A percentile compares a stretch with the other conserved stretches of the same genome.
Conservation (phyloP, 2,888 invertebrate genomes). For the Tolmerus cingulatus region DNA sequence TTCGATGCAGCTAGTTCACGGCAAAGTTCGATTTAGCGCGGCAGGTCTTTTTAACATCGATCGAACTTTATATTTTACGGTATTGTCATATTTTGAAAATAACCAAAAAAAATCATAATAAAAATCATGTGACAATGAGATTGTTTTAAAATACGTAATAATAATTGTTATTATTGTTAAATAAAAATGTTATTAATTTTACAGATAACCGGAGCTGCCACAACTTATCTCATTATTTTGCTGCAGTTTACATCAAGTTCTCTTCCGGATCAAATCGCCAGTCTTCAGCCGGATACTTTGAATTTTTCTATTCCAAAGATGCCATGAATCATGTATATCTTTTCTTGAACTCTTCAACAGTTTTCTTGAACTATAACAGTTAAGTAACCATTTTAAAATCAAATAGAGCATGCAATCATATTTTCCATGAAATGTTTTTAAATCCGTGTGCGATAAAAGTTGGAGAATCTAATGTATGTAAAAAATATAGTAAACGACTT, state of each 20-base stretch:
- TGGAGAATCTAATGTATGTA: background rate
- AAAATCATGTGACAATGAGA: no score
- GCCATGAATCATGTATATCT: background rate
- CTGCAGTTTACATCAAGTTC: constrained; percentile 58
- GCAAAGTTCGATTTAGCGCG: constrained; percentile 60
- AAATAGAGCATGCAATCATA: background rate
- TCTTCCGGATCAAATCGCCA: background rate
- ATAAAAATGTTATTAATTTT: constrained; percentile 14
- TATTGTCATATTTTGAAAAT: constrained; percentile 45
- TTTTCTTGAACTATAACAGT: background rate
- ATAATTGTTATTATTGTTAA: no score
- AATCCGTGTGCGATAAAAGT: background rate
- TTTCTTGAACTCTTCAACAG: background rate
- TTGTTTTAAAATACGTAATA: no score
- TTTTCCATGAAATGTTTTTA: background rate
- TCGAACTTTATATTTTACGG: constrained; percentile 62
- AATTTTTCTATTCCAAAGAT: background rate
- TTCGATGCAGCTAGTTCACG: constrained; percentile 59
- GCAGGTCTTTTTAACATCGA: constrained; percentile 62
- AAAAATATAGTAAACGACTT: no score
- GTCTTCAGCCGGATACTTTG: background rate
- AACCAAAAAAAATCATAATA: no score
- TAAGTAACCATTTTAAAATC: background rate
- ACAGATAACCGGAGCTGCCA: constrained; percentile 61
- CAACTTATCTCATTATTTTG: constrained; percentile 63